phyloP scores from a whole-genome alignment of 2,888 invertebrate genomes.

The Endotricha flammealis region DNA sequence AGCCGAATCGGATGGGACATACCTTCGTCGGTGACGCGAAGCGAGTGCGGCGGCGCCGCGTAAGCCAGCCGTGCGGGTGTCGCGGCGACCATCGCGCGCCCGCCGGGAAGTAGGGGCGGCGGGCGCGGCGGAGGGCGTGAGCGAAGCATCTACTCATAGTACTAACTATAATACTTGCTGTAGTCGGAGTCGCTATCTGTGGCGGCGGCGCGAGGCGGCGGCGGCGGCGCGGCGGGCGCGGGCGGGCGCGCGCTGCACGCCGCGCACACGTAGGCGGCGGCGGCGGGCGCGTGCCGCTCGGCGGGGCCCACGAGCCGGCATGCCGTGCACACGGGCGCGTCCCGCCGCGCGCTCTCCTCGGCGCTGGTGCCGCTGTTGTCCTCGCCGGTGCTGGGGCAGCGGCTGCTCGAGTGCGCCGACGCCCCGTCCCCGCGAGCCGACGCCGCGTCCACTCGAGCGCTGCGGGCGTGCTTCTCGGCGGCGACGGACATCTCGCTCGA shows the following conservation, averaged over 20 bases:
- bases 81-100: neutral
- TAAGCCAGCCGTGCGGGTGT: neutral
- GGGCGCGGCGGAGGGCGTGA: constrained; percentile 39
- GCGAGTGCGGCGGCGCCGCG: neutral
- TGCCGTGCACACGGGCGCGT: constrained; percentile 39
- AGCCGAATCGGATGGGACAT: constrained; percentile 3
- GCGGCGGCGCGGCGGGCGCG: constrained; percentile 14
- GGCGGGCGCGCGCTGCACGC: constrained; percentile 28
- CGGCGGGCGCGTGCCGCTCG: constrained; percentile 29
- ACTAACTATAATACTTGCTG: constrained; percentile 79
- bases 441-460: constrained; percentile 14
- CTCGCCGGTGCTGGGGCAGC: constrained; percentile 41
- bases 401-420: constrained; percentile 37
- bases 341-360: constrained; percentile 38
- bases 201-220: constrained; percentile 23
- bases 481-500: constrained; percentile 87
- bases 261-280: constrained; percentile 35
- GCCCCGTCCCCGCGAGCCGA: constrained; percentile 22
- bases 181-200: constrained; percentile 71
- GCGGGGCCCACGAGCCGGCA: constrained; percentile 43
- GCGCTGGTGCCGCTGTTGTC: constrained; percentile 41
- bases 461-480: constrained; percentile 51
- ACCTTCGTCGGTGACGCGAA: constrained; percentile 1
- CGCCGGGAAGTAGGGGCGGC: constrained; percentile 12
- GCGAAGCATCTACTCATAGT: constrained; percentile 63